These are phyloP conservation scores for Psilopsiagon aymara DNA, from an alignment of 2,113 vertebrate genomes.

Conservation along the genomic window DNA sequence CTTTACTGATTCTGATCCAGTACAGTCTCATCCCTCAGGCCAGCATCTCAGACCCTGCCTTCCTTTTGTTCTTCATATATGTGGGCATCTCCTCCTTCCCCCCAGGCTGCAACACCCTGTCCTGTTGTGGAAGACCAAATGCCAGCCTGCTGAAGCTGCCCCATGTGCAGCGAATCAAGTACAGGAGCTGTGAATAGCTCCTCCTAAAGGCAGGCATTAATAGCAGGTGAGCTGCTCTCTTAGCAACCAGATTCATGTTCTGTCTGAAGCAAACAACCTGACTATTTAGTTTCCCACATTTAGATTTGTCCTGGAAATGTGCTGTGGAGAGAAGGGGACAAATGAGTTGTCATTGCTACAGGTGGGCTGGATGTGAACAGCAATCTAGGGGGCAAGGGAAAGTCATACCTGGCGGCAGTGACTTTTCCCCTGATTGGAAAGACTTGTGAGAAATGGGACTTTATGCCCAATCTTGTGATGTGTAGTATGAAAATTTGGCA, in stretches of 20 bases:
- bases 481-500: neutral
- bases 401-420: neutral
- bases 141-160: neutral
- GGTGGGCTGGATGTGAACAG: neutral
- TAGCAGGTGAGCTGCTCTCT: neutral
- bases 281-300: accelerated
- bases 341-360: neutral
- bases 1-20: neutral
- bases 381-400: neutral
- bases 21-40: neutral
- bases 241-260: neutral
- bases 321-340: neutral
- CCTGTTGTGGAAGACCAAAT: neutral
- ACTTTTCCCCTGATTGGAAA: neutral
- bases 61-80: neutral
- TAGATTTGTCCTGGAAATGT: neutral
- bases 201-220: neutral
- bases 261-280: neutral
- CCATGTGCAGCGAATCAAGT: neutral
- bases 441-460: neutral
- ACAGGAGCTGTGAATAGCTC: neutral
- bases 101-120: neutral
- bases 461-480: neutral
- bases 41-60: neutral
- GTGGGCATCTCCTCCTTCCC: neutral